These are phyloP conservation scores for Gibbula magus DNA, from an alignment of 2,888 invertebrate genomes.

Conservation along the genomic window DNA sequence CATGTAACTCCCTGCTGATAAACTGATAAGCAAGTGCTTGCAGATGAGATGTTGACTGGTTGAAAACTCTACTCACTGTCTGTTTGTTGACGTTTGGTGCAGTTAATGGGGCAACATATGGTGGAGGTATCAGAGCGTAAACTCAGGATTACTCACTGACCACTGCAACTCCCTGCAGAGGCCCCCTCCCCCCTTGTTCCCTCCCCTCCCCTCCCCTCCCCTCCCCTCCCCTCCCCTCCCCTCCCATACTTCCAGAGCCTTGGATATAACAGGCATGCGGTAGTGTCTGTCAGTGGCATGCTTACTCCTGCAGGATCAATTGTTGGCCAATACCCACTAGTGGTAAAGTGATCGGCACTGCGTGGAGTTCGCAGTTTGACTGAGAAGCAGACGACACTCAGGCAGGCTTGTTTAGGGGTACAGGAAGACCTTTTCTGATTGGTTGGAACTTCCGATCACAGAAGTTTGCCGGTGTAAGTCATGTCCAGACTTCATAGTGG, in stretches of 20 bases:
- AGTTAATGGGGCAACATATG: not conserved
- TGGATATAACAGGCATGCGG: constrained; percentile 15
- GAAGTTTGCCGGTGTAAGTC: not conserved
- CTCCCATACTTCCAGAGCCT: not conserved
- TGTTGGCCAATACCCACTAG: constrained; percentile 2
- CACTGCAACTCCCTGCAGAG: not conserved
- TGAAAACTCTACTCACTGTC: not conserved
- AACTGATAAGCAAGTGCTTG: too few relatives aligned
- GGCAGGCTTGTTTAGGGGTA: not conserved
- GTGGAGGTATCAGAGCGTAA: not conserved
- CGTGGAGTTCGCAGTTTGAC: not conserved
- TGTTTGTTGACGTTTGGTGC: not conserved
- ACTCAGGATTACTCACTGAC: not conserved
- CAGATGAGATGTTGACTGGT: too few relatives aligned
- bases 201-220: not conserved
- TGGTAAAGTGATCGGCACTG: not conserved
- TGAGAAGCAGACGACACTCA: not conserved
- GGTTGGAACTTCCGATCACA: constrained; percentile 2
- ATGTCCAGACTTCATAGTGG: not conserved
- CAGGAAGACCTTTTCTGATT: not conserved
- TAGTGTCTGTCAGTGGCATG: constrained; percentile 12
- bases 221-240: not conserved
- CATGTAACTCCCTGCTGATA: too few relatives aligned
- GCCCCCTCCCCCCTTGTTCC: not conserved
- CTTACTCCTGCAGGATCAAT: constrained; percentile 11